A percentile compares a stretch with the other conserved stretches of the same genome.
Evolutionary conservation across 2,888 invertebrate species (phyloP).

Genomic region (Sipha maydis): DNA sequence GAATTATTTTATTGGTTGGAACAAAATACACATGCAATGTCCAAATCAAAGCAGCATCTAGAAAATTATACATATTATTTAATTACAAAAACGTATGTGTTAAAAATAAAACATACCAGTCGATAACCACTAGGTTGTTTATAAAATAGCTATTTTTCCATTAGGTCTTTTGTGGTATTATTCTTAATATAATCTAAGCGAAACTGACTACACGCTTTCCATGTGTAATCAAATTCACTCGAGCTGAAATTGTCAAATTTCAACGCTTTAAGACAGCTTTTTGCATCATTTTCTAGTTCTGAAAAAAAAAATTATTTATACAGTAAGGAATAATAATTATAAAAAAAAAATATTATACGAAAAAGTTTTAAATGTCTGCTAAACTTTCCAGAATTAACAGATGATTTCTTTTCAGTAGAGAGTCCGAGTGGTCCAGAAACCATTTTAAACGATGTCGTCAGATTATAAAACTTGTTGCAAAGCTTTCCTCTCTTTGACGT

Average conservation of each 20-base stretch:
- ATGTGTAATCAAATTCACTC: not conserved
- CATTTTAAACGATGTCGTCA: not conserved
- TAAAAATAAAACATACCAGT: too few species aligned
- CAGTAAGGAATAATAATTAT: too few species aligned
- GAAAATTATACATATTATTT: too few species aligned
- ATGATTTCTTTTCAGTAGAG: too few species aligned
- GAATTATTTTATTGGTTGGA: too few species aligned
- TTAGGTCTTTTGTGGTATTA: not conserved
- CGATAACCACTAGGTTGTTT: too few species aligned
- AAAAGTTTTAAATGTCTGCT: too few species aligned
- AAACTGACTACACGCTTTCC: not conserved
- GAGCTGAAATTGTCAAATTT: not conserved
- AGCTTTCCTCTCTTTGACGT: not conserved
- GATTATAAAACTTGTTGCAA: not conserved
- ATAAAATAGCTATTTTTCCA: conserved; percentile 19
- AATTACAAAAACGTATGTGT: too few species aligned
- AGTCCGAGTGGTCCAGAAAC: not conserved
- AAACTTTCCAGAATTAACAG: not conserved
- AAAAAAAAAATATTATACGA: too few species aligned
- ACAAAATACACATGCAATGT: too few species aligned
- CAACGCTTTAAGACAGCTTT: not conserved
- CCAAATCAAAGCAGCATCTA: too few species aligned
- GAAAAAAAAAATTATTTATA: not conserved
- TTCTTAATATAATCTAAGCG: not conserved
- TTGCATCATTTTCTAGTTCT: conserved; percentile 13